phyloP scores from a whole-genome alignment of 2,888 invertebrate species.

The Amiota minor region DNA sequence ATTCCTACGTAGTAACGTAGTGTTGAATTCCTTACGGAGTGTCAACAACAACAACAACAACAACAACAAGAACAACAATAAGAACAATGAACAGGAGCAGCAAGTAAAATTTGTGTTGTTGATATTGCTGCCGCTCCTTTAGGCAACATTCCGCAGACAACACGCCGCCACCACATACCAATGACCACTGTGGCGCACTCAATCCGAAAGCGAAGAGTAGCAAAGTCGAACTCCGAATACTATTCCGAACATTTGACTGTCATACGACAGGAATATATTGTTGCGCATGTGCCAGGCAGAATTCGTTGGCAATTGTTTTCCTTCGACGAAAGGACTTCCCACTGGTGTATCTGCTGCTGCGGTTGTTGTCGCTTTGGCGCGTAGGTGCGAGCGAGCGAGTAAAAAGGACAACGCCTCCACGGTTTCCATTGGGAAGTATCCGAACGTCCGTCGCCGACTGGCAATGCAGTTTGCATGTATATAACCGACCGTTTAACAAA shows the following conservation, averaged over 20 bases:
- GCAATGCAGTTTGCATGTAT: slow-evolving; percentile 38
- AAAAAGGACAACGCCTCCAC: slow-evolving; percentile 56
- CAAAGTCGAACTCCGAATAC: slow-evolving; percentile 21
- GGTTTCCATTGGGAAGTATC: slow-evolving; percentile 61
- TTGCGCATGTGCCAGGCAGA: slow-evolving; percentile 35
- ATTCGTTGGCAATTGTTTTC: slow-evolving; percentile 35
- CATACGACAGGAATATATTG: slow-evolving; percentile 13
- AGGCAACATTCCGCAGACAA: slow-evolving; percentile 3
- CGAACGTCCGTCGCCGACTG: slow-evolving; percentile 38
- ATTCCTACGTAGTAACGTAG: too few species aligned
- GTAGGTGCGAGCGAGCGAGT: slow-evolving; percentile 29
- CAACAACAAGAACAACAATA: slow-evolving; percentile 10
- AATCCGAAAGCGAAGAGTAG: slow-evolving; percentile 56
- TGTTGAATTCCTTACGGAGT: too few species aligned
- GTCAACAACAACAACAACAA: too few species aligned
- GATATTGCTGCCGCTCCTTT: too few species aligned
- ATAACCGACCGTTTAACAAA: slow-evolving; percentile 4
- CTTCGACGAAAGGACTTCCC: slow-evolving; percentile 60
- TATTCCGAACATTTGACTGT: slow-evolving; percentile 16
- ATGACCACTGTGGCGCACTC: slow-evolving; percentile 53
- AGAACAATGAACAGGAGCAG: slow-evolving; percentile 37
- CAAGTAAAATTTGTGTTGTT: too few species aligned
- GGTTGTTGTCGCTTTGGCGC: neutral
- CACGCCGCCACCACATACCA: slow-evolving; percentile 41
- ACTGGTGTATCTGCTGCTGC: slow-evolving; percentile 39